Base-by-base conservation (phyloP, 2,888 invertebrate genomes). In the Drosophila antonietae region DNA sequence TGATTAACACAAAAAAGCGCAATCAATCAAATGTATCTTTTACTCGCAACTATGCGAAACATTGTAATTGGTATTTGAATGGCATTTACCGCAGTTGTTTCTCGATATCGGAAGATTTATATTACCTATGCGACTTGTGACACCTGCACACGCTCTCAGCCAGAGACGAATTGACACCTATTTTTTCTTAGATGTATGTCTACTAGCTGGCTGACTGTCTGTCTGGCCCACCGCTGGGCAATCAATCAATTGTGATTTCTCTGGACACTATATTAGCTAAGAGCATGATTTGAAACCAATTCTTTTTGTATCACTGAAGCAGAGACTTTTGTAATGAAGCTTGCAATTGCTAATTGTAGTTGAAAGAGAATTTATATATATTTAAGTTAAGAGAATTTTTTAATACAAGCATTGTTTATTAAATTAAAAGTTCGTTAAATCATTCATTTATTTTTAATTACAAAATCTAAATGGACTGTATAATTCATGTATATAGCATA, bases 1-100 rank as follows among this genome's bases (percentile, higher is more conserved):
- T 86, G 83, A 89, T 86, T 83, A 86, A 81, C 75, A 72, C 74
- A 71, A 86, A 78, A 78, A 88, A 65, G 64, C 47, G 80, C 77
- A 89, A 89, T 85, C 84, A 85, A 85, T 89, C 89, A 89, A 89
- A 75, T 73, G 77, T 83, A 87, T 87, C 88, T 81, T 58, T 78
- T 76, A 72, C 82, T 74, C 68, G 46, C 35, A 52, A 78, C 73
- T 86, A 83, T 88, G 70, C 65, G 75, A 83, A 88, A 68, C 84
- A 83, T 88, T 88, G 78, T 84, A 87, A 81, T 87, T 84, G 85
- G 70, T 75, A 84, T 84, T 73, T 69, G 59, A 78, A 80, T 75
- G 86, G 86, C 68, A 73, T 73, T 73, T 65, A 66, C 61, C 47
- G 65, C 35, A 41, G 62, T 65, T 53, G 55, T 66, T 43, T 52